A percentile compares a stretch with the other conserved stretches of the same genome.
phyloP scores from a whole-genome alignment of 2,113 vertebrate species.

The Seriola aureovittata region DNA sequence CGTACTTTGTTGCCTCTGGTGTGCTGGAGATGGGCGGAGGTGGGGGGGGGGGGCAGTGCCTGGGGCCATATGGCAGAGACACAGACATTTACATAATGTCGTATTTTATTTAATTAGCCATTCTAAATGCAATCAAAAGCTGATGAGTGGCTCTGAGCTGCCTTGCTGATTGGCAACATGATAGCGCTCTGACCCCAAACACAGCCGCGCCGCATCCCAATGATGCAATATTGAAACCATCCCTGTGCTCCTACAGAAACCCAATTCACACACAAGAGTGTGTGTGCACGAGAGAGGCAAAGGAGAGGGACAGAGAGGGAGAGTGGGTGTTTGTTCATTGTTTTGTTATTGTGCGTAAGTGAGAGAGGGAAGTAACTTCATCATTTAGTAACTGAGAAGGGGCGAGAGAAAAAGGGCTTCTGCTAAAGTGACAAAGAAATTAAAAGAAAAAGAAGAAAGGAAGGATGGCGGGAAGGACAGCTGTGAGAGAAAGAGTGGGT shows the following conservation, averaged over 20 bases:
- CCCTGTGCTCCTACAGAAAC: slow-evolving; percentile 49
- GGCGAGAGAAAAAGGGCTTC: slow-evolving; percentile 7
- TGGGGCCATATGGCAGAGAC: slow-evolving; percentile 81
- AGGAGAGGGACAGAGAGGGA: not conserved
- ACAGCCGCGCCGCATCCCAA: slow-evolving; percentile 67
- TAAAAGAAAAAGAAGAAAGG: not conserved
- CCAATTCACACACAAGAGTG: slow-evolving; percentile 42
- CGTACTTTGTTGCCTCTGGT: slow-evolving; percentile 58
- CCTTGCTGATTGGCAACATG: slow-evolving; percentile 81
- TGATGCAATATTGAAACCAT: slow-evolving; percentile 71
- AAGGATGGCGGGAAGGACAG: not conserved
- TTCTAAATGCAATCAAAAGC: slow-evolving; percentile 85
- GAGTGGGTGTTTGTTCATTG: slow-evolving; percentile 46
- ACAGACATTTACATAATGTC: slow-evolving; percentile 85
- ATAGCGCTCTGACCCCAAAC: slow-evolving; percentile 80
- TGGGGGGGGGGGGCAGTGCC: slow-evolving; percentile 58
- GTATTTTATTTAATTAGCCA: slow-evolving; percentile 86
- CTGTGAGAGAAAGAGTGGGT: slow-evolving; percentile 42
- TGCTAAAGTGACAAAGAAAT: slow-evolving; percentile 36
- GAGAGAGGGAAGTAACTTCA: slow-evolving; percentile 46
- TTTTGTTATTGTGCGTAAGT: slow-evolving; percentile 20
- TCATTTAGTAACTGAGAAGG: slow-evolving; percentile 59
- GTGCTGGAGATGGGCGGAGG: slow-evolving; percentile 58
- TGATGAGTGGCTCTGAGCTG: slow-evolving; percentile 77
- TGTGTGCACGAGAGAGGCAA: not conserved